Evolutionary conservation across 2,113 vertebrate species (phyloP), one percentile per base, ranked within the genome.

Genomic region (Seriola aureovittata): DNA sequence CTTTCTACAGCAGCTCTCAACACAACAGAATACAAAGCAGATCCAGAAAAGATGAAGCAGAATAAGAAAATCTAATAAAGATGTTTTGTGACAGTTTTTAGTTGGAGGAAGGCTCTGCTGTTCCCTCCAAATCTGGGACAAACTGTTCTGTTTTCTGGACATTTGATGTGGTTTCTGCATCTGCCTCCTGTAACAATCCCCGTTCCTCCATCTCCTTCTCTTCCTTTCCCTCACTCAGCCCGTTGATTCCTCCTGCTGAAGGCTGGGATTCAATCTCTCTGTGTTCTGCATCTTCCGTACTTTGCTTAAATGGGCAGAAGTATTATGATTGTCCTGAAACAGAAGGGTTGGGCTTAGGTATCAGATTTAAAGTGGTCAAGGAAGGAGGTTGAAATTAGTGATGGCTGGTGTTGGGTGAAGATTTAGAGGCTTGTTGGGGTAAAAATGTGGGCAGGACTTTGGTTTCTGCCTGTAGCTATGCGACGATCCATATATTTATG

Each of bases 91-190:
- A 79, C 36, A 40, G 3, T 38, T 79, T 50, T 77, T 60, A 34
- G 5, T 60, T 11, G 8, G 17, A 78, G 13, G 23, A 73, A 55
- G 14, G 25, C 46, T 76, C 16, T 70, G 67, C 55, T 80, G 32
- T 82, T 81, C 9, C 42, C 46, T 29, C 65, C 6, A 62, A 80
- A 89, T 82, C 78, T 73, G 68, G 83, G 83, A 72, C 80, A 88
- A 63, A 57, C 34, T 78, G 50, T 62, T 70, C 60, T 71, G 70
- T 81, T 78, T 68, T 65, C 69, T 64, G 62, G 77, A 81, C 58
- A 62, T 55, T 75, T 86, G 54, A 83, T 84, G 69, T 71, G 80
- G 74, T 67, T 78, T 38, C 57, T 85, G 72, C 71, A 65, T 12
- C 58, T 75, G 55, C 71, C 75, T 64, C 71, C 75, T 64, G 59